These are phyloP conservation scores for Folsomia manolachei DNA, from an alignment of 2,888 invertebrate genomes.

Conservation along the genomic window DNA sequence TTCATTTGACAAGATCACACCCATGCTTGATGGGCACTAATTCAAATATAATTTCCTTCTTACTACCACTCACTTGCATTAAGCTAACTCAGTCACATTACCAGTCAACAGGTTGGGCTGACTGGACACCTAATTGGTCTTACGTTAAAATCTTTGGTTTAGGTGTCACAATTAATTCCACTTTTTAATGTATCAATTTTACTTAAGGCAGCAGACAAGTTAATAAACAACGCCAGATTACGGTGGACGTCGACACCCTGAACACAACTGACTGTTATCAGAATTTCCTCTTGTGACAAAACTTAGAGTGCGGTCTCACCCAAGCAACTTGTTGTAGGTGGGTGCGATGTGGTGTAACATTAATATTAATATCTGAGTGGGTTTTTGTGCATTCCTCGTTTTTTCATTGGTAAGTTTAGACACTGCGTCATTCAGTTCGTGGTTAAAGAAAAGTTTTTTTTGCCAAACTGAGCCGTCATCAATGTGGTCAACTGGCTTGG, in stretches of 20 bases:
- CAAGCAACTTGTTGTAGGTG: no score
- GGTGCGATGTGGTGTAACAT: not conserved
- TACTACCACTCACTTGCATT: no score
- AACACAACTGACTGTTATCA: not conserved
- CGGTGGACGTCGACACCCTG: not conserved
- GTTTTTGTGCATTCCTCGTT: not conserved
- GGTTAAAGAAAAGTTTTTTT: not conserved
- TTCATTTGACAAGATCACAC: constrained; percentile 2
- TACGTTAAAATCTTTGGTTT: not conserved
- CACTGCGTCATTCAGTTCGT: not conserved
- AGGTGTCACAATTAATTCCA: not conserved
- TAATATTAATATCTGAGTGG: not conserved
- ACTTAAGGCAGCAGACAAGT: no score
- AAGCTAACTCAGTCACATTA: no score
- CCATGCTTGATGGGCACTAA: constrained; percentile 5
- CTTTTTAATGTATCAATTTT: no score
- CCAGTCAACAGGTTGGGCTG: not conserved
- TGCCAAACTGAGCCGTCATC: no score
- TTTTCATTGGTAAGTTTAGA: no score
- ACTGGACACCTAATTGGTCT: not conserved
- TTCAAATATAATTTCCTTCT: not conserved
- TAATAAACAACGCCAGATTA: not conserved
- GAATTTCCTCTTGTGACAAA: not conserved
- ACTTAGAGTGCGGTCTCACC: no score
- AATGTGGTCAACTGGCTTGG: not conserved